Base-by-base conservation (phyloP, 2,797 vertebrate species). In the Betta splendens region DNA sequence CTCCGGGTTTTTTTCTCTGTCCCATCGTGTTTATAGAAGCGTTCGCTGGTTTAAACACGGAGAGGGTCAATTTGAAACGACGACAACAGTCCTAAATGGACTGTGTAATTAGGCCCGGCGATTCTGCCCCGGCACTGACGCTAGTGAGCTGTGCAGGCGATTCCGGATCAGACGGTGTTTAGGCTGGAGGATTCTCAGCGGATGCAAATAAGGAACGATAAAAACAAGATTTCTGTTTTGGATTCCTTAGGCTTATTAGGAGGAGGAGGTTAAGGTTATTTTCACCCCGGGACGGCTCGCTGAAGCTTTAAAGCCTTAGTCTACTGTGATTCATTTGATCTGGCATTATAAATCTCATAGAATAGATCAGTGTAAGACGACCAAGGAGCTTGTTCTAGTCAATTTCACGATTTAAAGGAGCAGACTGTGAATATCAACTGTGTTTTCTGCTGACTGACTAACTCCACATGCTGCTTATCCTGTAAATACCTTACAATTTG, bases 1-100 rank as follows among this genome's bases (percentile, higher is more conserved):
- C 63, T 64, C 11, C 16, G 15, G 55, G 18, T 53, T 48, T 58
- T 49, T 48, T 39, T n/a, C n/a, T n/a, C n/a, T n/a, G n/a, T n/a
- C n/a, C 20, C 36, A 51, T 15, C 32, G 5, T 61, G 69, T 85
- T 76, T 75, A 65, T 26, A 62, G 40, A 66, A 50, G 49, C 38
- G 20, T 15, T 3, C n/a, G 33, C 53, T 65, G 64, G 52, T 29
- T 53, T 65, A 68, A 72, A 48, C 65, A 55, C 37, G 37, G 50
- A 58, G 52, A 28, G 42, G 49, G 49, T 40, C 57, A 10, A 43
- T 77, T 67, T 57, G 45, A 71, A 62, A 51, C 42, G 47, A 69
- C 61, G 45, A 71, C 65, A 73, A 20, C 40, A 21, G 10, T 36
- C 45, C 58, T 45, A 57, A 74, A 79, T 63, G 28, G 43, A 57